phyloP scores from a whole-genome alignment of 2,888 invertebrate genomes.

The Meteorus colon region DNA sequence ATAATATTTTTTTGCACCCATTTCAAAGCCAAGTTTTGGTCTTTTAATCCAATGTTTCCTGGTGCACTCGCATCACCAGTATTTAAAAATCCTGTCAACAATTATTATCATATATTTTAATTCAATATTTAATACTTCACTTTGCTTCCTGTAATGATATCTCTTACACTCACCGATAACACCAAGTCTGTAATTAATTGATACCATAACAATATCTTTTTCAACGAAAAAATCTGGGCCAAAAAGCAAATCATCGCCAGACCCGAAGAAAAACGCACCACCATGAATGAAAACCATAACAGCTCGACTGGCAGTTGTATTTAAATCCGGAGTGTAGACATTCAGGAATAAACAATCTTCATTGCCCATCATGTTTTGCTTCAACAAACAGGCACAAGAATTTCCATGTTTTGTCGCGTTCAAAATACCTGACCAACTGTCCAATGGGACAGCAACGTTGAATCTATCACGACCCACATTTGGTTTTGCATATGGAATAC shows the following conservation, averaged over 20 bases:
- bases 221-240: constrained; percentile 65
- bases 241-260: constrained; percentile 57
- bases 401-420: constrained; percentile 63
- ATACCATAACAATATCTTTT: constrained; percentile 64
- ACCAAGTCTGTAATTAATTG: constrained; percentile 64
- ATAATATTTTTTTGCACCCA: constrained; percentile 66
- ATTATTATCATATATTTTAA: no score
- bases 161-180: constrained; percentile 58
- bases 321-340: constrained; percentile 62
- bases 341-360: constrained; percentile 68
- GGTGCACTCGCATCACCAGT: constrained; percentile 61
- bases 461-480: constrained; percentile 62
- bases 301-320: constrained; percentile 60
- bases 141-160: background rate
- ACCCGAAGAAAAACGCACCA: constrained; percentile 60
- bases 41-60: constrained; percentile 65
- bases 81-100: constrained; percentile 60
- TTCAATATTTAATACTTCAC: no score
- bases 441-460: constrained; percentile 59
- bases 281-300: constrained; percentile 66
- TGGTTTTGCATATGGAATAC: constrained; percentile 67
- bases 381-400: constrained; percentile 27
- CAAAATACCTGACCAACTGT: constrained; percentile 63
- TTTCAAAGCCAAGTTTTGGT: constrained; percentile 63
- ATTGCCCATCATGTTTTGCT: constrained; percentile 59